A percentile compares a stretch with the other conserved stretches of the same genome.
Evolutionary conservation across 2,797 vertebrate genomes (phyloP).

Genomic region (Percopsis omiscomaycus): DNA sequence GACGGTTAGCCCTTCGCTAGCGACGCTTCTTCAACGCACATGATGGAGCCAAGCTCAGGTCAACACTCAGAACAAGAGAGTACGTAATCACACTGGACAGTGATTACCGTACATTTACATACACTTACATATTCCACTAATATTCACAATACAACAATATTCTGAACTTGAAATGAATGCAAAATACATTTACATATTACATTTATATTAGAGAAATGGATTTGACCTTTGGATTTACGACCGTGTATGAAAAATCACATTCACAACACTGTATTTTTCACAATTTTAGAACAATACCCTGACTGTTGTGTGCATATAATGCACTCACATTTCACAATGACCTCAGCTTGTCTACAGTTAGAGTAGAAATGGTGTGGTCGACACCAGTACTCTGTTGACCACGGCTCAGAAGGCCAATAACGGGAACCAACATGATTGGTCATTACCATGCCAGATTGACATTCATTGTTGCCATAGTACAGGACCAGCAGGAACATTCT

Average conservation of each 20-base stretch:
- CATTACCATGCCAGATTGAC: slow-evolving; percentile 74
- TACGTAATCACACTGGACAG: slow-evolving; percentile 23
- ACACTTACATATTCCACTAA: too few species aligned
- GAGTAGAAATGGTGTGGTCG: slow-evolving; percentile 50
- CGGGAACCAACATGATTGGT: slow-evolving; percentile 73
- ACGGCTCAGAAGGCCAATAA: slow-evolving; percentile 70
- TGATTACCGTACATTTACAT: not conserved
- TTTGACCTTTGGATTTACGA: too few species aligned
- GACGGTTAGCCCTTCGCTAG: slow-evolving; percentile 70
- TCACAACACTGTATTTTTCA: too few species aligned
- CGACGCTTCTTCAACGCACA: slow-evolving; percentile 67
- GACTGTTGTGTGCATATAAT: too few species aligned
- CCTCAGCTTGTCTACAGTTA: slow-evolving; percentile 42
- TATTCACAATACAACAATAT: too few species aligned
- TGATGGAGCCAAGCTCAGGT: slow-evolving; percentile 43
- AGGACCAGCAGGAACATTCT: slow-evolving; percentile 63
- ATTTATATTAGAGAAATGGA: too few species aligned
- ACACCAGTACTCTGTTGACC: slow-evolving; percentile 70
- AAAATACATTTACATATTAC: too few species aligned
- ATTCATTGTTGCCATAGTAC: slow-evolving; percentile 71
- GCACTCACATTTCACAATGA: slow-evolving; percentile 4
- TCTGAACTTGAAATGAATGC: too few species aligned
- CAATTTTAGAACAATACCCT: too few species aligned
- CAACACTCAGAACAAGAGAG: slow-evolving; percentile 31
- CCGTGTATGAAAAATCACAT: too few species aligned